Conservation (phyloP, 2,113 vertebrate genomes). For the Pseudolaguvia tuberculata region DNA sequence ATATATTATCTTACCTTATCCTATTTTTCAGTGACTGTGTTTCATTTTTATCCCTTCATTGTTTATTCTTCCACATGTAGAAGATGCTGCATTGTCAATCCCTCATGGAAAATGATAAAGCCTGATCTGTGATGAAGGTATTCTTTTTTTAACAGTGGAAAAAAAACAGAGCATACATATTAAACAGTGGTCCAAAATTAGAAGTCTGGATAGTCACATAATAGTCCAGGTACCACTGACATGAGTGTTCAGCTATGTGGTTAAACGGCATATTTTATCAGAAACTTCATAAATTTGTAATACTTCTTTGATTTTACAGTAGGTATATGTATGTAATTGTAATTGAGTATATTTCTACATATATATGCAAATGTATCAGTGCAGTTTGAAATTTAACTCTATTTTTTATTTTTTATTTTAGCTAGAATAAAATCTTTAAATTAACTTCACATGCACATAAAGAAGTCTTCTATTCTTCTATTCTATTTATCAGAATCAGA, state of each 20-base stretch:
- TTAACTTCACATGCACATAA: too few relatives aligned
- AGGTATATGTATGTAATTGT: too few relatives aligned
- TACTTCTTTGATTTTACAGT: neutral
- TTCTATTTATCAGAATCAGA: too few relatives aligned
- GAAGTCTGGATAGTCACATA: constrained; percentile 42
- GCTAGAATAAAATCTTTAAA: too few relatives aligned
- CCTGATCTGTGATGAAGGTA: constrained; percentile 10
- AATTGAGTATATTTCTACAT: too few relatives aligned
- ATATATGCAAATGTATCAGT: too few relatives aligned
- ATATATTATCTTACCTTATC: neutral
- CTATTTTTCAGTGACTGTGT: neutral
- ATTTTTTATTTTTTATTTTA: too few relatives aligned
- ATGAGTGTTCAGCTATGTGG: neutral
- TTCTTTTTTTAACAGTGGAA: constrained; percentile 34
- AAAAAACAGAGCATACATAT: too few relatives aligned
- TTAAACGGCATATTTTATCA: neutral
- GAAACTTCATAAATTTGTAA: neutral
- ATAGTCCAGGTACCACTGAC: constrained; percentile 9
- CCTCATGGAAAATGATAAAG: constrained; percentile 45
- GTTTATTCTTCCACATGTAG: constrained; percentile 16
- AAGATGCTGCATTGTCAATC: neutral
- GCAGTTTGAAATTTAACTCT: too few relatives aligned
- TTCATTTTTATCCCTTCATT: constrained; percentile 11
- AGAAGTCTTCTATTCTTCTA: too few relatives aligned
- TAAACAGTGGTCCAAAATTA: constrained; percentile 44